Evolutionary conservation across 2,113 vertebrate species (phyloP).

Genomic region (Cochlearius cochlearius): DNA sequence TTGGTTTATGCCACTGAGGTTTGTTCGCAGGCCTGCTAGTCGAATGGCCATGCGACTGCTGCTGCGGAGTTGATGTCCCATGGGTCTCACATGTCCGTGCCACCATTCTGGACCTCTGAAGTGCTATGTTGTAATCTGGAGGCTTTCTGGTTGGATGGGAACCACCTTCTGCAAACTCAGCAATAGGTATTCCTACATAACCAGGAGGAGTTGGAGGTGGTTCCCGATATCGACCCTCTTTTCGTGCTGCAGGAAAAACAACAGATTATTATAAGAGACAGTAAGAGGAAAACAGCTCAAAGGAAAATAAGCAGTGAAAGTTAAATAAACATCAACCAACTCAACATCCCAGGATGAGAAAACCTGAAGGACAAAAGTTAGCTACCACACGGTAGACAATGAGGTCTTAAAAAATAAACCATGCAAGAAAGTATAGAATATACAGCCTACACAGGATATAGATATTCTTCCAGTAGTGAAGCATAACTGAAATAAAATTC

Average conservation of each 20-base stretch:
- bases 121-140: slow-evolving; percentile 93
- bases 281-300: neutral
- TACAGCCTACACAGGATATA: neutral
- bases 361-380: neutral
- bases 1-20: slow-evolving; percentile 83
- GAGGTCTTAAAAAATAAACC: neutral
- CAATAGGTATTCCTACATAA: slow-evolving; percentile 92
- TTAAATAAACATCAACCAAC: neutral
- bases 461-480: neutral
- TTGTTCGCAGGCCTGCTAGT: slow-evolving; percentile 65
- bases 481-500: neutral
- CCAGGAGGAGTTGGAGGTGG: slow-evolving; percentile 95
- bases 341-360: neutral
- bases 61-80: slow-evolving; percentile 58
- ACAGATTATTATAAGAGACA: neutral
- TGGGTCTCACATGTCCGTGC: slow-evolving; percentile 85
- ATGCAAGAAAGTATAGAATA: neutral
- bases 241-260: slow-evolving; percentile 80
- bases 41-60: slow-evolving; percentile 70
- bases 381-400: neutral
- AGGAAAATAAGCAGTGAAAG: neutral
- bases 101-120: slow-evolving; percentile 95
- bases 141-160: slow-evolving; percentile 86
- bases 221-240: slow-evolving; percentile 93
- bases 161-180: slow-evolving; percentile 86